Percentiles rank a stretch among this genome's conserved stretches.
These are phyloP conservation scores for Stenolophus ochropezus DNA, from an alignment of 2,888 invertebrate genomes.

Conservation along the genomic window DNA sequence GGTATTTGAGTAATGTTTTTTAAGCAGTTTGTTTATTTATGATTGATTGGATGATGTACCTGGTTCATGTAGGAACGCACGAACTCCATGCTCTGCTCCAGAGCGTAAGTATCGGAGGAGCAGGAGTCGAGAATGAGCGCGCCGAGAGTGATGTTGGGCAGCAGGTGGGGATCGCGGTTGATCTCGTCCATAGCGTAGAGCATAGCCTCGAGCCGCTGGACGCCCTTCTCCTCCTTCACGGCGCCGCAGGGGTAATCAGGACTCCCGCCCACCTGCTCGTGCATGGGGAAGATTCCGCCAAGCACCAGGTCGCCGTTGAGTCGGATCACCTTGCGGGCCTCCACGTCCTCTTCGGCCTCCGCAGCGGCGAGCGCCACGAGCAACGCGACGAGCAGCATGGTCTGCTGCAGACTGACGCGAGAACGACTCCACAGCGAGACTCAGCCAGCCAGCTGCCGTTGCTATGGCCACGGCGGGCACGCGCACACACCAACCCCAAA, in stretches of 20 bases:
- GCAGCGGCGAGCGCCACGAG: constrained; percentile 50
- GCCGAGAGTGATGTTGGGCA: constrained; percentile 79
- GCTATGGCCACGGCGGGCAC: not conserved
- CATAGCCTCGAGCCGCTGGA: constrained; percentile 82
- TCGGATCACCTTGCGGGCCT: constrained; percentile 68
- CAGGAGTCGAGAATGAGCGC: constrained; percentile 79
- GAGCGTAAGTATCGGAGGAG: constrained; percentile 80
- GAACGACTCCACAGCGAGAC: not conserved
- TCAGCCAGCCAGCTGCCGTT: not conserved
- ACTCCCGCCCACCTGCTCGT: constrained; percentile 75
- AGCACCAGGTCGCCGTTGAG: constrained; percentile 79
- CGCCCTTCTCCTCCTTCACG: constrained; percentile 80
- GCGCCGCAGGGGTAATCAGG: constrained; percentile 74
- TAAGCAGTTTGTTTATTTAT: no score
- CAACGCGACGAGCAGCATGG: constrained; percentile 5
- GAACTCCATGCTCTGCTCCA: constrained; percentile 82
- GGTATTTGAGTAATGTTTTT: no score
- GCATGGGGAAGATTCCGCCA: constrained; percentile 83
- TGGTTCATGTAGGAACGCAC: constrained; percentile 77
- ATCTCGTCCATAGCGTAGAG: constrained; percentile 80
- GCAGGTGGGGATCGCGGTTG: constrained; percentile 76
- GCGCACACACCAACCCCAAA: not conserved
- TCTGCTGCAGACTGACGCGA: not conserved
- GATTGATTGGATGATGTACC: constrained; percentile 69
- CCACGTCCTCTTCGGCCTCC: constrained; percentile 57